Evolutionary conservation across 2,888 invertebrate species (phyloP), one percentile per base, ranked within the genome.

Genomic region (Suillia variegata): DNA sequence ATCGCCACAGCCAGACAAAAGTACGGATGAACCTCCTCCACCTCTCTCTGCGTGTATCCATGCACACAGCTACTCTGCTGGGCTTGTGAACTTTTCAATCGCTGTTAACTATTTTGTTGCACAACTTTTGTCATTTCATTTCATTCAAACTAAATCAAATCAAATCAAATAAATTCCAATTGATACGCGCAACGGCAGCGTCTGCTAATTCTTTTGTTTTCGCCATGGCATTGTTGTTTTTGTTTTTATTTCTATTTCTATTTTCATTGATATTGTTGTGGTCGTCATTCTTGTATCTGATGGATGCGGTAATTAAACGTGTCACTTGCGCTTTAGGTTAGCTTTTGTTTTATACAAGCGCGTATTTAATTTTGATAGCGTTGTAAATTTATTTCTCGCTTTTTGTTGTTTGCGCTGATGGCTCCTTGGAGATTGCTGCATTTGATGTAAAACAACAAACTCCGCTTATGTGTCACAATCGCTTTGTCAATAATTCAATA

Each of bases 261-360:
- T n/a, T n/a, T n/a, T n/a, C n/a, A n/a, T n/a, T n/a, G n/a, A n/a
- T n/a, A n/a, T n/a, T n/a, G n/a, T n/a, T n/a, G n/a, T n/a, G n/a
- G n/a, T n/a, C n/a, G 38, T n/a, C 38, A 13, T 13, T 38, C 6
- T 31, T 50, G 21, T 31, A n/a, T 17, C 18, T 31, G 50, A 26
- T 17, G 50, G 50, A 2, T 24, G 50, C 31, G 26, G 24, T 50
- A 50, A 50, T 50, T 50, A 50, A 50, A 50, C 13, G 50, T 31
- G 50, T 26, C 50, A 31, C 26, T 50, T 50, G 50, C 31, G 13
- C 31, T 26, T 2, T 31, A 2, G 31, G 2, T n/a, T 24, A 12
- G 50, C n/a, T 13, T 8, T 17, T 13, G 31, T 31, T 31, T 50
- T 26, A 31, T 26, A 31, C 12, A 31, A 26, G 50, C 50, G 6